Base-by-base conservation (phyloP, 2,113 vertebrate genomes). In the Ellobius talpinus region DNA sequence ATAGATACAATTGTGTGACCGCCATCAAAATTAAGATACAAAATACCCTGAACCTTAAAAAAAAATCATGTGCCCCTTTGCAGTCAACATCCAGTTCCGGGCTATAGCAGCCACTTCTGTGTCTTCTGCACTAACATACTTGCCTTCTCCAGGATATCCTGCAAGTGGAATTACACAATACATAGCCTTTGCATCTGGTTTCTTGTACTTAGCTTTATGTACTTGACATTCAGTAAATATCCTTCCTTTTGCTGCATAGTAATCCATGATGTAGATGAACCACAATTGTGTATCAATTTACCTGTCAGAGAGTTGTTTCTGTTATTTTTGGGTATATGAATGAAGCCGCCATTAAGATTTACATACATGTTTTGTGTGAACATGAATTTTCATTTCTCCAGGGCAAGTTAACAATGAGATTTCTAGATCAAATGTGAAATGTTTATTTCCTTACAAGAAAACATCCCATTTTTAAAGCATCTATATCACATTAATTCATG, bases 401-500 rank as follows among this genome's bases (percentile, higher is more conserved):
- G 36, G n/a, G 47, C 3, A 93, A 95, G 29, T 16, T 87, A n/a
- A 45, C 42, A 82, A 39, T 58, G 81, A 70, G 29, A 90, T 91
- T 96, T 89, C 58, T 70, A 76, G 65, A 29, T 52, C 45, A 61
- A 42, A 52, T 58, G 33, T 87, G 58, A 87, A 79, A 50, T 29
- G 4, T 52, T 31, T 70, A 89, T 61, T 74, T 95, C 39, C 65
- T 90, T 89, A n/a, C 79, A 52, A 87, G 70, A 50, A 91, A 77
- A 68, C 7, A 82, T 84, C 12, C 26, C 76, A 31, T 14, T 95
- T 88, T 66, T 77, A 52, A 91, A 91, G 88, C 61, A 85, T 42
- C 82, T 66, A 8, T 29, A n/a, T n/a, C 47, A 79, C 70, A 76
- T 89, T 89, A 70, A 86, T 86, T 92, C 88, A 70, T 85, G 58